Evolutionary conservation across 2,797 vertebrate species (phyloP).

Genomic region (Brotula barbata): DNA sequence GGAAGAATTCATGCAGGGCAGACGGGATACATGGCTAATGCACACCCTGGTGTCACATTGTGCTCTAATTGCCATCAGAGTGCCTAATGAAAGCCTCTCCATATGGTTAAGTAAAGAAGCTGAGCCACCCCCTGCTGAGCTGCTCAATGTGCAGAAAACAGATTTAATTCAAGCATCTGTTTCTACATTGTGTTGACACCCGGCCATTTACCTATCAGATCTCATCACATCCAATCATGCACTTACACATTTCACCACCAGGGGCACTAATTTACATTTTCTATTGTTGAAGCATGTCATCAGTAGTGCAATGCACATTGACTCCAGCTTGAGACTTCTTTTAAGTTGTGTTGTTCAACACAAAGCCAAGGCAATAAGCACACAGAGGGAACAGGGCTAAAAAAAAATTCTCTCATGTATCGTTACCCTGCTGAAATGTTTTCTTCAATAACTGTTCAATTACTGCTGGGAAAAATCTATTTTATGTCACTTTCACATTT

Average conservation of each 20-base stretch:
- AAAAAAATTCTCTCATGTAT: too few relatives aligned
- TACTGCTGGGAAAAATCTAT: too few relatives aligned
- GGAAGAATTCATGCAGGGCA: slow-evolving; percentile 56
- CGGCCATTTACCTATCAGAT: slow-evolving; percentile 42
- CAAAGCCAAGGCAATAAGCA: slow-evolving; percentile 7
- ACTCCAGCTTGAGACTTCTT: slow-evolving; percentile 23
- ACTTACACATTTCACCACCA: slow-evolving; percentile 29
- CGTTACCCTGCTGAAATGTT: too few relatives aligned
- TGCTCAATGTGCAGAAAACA: slow-evolving; percentile 25
- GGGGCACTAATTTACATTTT: slow-evolving; percentile 26
- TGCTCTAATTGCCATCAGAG: slow-evolving; percentile 57
- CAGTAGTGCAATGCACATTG: slow-evolving; percentile 1
- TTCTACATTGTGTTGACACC: slow-evolving; percentile 35
- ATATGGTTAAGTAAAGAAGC: slow-evolving; percentile 65
- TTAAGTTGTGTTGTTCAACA: slow-evolving; percentile 27
- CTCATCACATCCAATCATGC: slow-evolving; percentile 24
- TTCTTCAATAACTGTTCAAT: too few relatives aligned
- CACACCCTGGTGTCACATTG: slow-evolving; percentile 51
- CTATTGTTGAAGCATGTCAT: slow-evolving; percentile 7
- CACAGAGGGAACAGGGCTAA: neutral
- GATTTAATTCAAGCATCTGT: slow-evolving; percentile 61
- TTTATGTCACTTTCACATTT: too few relatives aligned
- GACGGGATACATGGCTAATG: slow-evolving; percentile 38
- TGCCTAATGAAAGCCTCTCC: slow-evolving; percentile 66
- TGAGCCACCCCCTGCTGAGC: slow-evolving; percentile 43